Evolutionary conservation across 2,797 vertebrate genomes (phyloP).

Genomic region (Tachyglossus aculeatus): DNA sequence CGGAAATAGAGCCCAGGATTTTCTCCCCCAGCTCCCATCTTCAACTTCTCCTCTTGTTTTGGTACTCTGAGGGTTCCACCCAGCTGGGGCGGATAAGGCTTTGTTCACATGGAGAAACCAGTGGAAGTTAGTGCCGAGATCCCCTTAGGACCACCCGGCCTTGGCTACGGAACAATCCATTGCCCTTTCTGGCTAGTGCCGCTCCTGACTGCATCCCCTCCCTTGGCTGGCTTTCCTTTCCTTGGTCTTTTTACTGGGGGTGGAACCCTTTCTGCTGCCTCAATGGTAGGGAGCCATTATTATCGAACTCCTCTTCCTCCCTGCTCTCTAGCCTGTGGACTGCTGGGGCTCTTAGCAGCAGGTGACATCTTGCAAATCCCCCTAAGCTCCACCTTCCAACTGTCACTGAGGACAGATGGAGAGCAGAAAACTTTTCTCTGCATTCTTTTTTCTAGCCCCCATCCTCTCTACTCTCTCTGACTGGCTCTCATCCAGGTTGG

Average conservation of each 20-base stretch:
- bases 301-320: conserved; percentile 26
- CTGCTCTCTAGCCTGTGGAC: conserved; percentile 37
- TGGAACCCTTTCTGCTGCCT: conserved; percentile 11
- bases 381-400: conserved; percentile 53
- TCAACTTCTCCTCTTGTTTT: conserved; percentile 4
- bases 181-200: neutral
- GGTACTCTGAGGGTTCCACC: neutral
- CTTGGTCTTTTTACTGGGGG: neutral
- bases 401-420: conserved; percentile 59
- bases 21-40: conserved; percentile 5
- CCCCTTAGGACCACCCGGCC: too few relatives aligned
- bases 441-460: neutral
- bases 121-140: neutral
- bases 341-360: conserved; percentile 55
- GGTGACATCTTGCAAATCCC: conserved; percentile 36
- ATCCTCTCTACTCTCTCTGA: conserved; percentile 7
- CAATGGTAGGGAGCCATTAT: conserved; percentile 3
- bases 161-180: neutral
- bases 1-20: conserved; percentile 24
- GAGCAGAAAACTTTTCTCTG: conserved; percentile 37
- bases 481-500: conserved; percentile 27
- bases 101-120: neutral
- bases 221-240: too few relatives aligned
- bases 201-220: neutral
- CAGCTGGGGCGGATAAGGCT: neutral